phyloP scores from a whole-genome alignment of 2,797 vertebrate species.

The Sebastes kiyomatsui region DNA sequence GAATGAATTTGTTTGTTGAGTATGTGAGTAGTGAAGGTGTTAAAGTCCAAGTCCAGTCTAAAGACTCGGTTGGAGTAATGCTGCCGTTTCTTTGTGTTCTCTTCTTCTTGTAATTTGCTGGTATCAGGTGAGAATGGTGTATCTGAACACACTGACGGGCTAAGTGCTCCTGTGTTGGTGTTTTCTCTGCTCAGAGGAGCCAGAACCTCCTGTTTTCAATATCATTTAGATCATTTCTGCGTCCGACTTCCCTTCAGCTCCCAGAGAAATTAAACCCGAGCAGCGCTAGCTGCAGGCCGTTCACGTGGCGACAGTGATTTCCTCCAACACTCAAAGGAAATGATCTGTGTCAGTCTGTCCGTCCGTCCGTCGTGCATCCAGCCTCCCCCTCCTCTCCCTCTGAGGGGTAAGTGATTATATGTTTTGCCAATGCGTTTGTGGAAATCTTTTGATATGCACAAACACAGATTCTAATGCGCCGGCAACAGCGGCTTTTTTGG shows the following conservation, averaged over 20 bases:
- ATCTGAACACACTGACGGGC: neutral
- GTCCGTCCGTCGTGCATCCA: neutral
- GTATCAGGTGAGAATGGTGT: neutral
- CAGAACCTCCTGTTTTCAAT: neutral
- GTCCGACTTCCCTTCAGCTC: neutral
- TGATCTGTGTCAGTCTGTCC: conserved; percentile 42
- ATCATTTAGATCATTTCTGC: neutral
- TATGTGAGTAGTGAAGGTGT: too few relatives aligned
- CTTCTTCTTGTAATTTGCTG: neutral
- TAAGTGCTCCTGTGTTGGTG: neutral
- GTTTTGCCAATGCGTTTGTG: conserved; percentile 81
- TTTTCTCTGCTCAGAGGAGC: neutral
- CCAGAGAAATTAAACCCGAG: neutral
- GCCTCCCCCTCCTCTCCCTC: conserved; percentile 26
- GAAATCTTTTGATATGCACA: conserved; percentile 83
- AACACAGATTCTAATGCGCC: conserved; percentile 79
- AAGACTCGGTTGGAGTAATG: too few relatives aligned
- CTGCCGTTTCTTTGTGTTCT: neutral
- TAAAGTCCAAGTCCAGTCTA: too few relatives aligned
- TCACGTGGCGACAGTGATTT: conserved; percentile 37
- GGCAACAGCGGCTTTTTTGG: conserved; percentile 65
- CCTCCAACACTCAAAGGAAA: conserved; percentile 47
- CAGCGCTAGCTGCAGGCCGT: neutral
- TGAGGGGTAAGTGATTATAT: conserved; percentile 79
- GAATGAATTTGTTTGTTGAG: too few relatives aligned